Base-by-base conservation (phyloP, 2,888 invertebrate species). In the Dolichopus griseipennis region DNA sequence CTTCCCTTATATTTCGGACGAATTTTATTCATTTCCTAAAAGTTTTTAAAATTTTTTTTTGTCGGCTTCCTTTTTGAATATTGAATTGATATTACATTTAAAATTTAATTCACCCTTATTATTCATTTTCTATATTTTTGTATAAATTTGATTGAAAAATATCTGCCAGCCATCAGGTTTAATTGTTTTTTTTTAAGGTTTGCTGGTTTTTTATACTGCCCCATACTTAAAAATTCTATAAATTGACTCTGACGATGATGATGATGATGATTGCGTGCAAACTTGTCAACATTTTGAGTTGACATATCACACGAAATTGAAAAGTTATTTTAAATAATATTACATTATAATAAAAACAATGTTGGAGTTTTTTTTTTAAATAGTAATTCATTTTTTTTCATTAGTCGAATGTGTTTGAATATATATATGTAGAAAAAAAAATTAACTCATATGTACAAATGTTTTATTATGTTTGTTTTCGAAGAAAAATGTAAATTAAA, bases 211-310 rank as follows among this genome's bases (percentile, higher is more conserved):
- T 1, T 21, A 34, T 67, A 61, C 52, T 43, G 64, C 65, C 52
- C 64, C 33, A 52, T 66, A 61, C 34, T 61, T n/a, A n/a, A 27
- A 27, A 27, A 27, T 2, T 27, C 27, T 27, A 27, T 27, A 27
- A 27, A 27, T 27, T 64, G 43, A 66, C 66, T 65, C 27, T 27
- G n/a, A 62, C 63, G 67, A 64, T 66, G 68, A 66, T 66, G 65
- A 68, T 34, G 68, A 69, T 68, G 67, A 66, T 68, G n/a, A 70
- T 65, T 69, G 68, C 70, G 70, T 71, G 70, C 52, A 52, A 52
- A 52, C 52, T 52, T 52, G 18, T 52, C 52, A 52, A 52, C 52
- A 52, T 52, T 52, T 52, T 52, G 52, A 52, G 52, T 52, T 52
- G 52, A 52, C 52, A 52, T 52, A 52, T 52, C 52, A 52, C 52